A percentile compares a stretch with the other conserved stretches of the same genome.
Evolutionary conservation across 1,140 invertebrate genomes (phyloP).

Genomic region (Muscidifurax raptorellus): DNA sequence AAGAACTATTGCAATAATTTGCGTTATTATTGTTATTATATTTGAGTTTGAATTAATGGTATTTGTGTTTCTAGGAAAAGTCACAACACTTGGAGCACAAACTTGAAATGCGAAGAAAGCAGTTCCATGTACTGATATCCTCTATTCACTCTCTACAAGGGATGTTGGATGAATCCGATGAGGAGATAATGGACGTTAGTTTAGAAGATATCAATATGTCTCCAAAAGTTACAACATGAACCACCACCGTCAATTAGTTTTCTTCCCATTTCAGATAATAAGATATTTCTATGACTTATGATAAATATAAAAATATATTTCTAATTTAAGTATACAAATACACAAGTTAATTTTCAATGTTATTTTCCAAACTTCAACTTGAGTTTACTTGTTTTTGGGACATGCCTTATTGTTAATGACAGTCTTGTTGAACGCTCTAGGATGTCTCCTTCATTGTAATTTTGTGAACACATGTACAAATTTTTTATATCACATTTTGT

Average conservation of each 20-base stretch:
- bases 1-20: slow-evolving; percentile 47
- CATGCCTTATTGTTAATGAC: slow-evolving; percentile 95
- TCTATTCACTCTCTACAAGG: slow-evolving; percentile 87
- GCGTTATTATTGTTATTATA: background rate
- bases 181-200: slow-evolving; percentile 78
- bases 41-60: slow-evolving; percentile 9
- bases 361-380: slow-evolving; percentile 79
- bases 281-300: slow-evolving; percentile 5
- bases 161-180: slow-evolving; percentile 81
- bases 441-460: slow-evolving; percentile 76
- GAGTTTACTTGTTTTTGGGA: slow-evolving; percentile 91
- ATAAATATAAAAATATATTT: slow-evolving; percentile 48
- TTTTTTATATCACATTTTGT: slow-evolving; percentile 81
- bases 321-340: slow-evolving; percentile 37
- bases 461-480: slow-evolving; percentile 77
- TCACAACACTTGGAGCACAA: slow-evolving; percentile 85
- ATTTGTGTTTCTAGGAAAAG: slow-evolving; percentile 77
- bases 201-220: slow-evolving; percentile 73
- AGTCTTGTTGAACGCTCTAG: slow-evolving; percentile 84
- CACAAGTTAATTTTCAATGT: slow-evolving; percentile 19
- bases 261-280: slow-evolving; percentile 27
- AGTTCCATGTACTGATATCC: slow-evolving; percentile 91
- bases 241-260: background rate
- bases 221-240: slow-evolving; percentile 53
- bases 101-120: slow-evolving; percentile 88